These are phyloP conservation scores for Drosophila multiciliata DNA, from an alignment of 2,888 invertebrate genomes.

Conservation along the genomic window DNA sequence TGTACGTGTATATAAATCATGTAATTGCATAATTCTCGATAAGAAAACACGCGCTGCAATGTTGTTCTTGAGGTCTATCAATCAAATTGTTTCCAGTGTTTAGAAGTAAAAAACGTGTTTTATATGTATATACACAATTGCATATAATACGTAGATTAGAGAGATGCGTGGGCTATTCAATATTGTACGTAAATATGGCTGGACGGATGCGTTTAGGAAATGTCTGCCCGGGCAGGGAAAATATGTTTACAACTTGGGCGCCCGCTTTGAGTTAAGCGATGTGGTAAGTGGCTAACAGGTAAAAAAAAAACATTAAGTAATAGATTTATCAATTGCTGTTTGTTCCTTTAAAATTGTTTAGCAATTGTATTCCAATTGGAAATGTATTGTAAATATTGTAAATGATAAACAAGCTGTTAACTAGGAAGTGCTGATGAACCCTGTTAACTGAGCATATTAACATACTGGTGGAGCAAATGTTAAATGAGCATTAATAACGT, in stretches of 20 bases:
- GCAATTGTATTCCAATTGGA: constrained; percentile 4
- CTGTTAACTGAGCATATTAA: background rate
- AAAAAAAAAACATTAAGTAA: background rate
- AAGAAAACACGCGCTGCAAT: constrained; percentile 47
- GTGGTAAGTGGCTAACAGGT: constrained; percentile 49
- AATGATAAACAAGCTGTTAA: background rate
- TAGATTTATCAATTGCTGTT: no score
- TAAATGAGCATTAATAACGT: constrained; percentile 3
- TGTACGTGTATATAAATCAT: constrained; percentile 44
- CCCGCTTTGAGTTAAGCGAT: constrained; percentile 55
- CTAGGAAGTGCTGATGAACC: background rate
- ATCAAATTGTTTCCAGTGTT: constrained; percentile 31
- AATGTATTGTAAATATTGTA: background rate
- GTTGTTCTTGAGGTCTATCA: constrained; percentile 13
- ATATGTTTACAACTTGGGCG: constrained; percentile 74
- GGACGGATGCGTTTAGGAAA: constrained; percentile 45
- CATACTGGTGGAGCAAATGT: background rate
- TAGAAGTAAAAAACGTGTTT: constrained; percentile 38
- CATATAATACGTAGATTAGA: background rate
- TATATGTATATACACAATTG: constrained; percentile 32
- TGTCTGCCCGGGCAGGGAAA: constrained; percentile 47
- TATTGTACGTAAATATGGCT: constrained; percentile 35
- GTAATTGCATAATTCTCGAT: constrained; percentile 68
- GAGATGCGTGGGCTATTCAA: constrained; percentile 54
- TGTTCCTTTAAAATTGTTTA: background rate